These are phyloP conservation scores for Drosophila putrida DNA, from an alignment of 2,888 invertebrate genomes.

Conservation along the genomic window DNA sequence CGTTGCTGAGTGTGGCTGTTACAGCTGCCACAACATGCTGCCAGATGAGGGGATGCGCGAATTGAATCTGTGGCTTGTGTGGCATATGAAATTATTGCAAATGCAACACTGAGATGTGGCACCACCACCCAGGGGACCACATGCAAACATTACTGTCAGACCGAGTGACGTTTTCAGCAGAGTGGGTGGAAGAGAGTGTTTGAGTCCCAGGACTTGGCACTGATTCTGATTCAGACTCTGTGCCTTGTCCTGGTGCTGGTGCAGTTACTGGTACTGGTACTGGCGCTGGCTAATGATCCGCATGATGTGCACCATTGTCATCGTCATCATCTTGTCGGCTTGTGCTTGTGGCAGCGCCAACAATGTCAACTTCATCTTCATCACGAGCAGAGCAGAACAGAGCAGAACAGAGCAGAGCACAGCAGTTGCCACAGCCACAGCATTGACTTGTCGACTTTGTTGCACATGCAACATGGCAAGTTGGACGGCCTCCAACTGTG, in stretches of 20 bases:
- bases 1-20: constrained; percentile 7
- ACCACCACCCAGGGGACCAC: constrained; percentile 26
- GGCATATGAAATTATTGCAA: constrained; percentile 47
- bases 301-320: constrained; percentile 75
- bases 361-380: constrained; percentile 56
- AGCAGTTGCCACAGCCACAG: constrained; percentile 4
- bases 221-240: constrained; percentile 16
- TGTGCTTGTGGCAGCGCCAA: constrained; percentile 51
- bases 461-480: constrained; percentile 58
- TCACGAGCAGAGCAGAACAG: constrained; percentile 32
- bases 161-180: constrained; percentile 31
- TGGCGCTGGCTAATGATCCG: constrained; percentile 74
- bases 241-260: constrained; percentile 17
- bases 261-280: constrained; percentile 13
- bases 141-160: constrained; percentile 49
- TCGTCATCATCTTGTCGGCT: constrained; percentile 49
- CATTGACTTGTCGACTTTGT: constrained; percentile 51
- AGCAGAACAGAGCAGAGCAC: constrained; percentile 8
- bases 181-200: neutral
- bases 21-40: neutral
- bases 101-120: constrained; percentile 23
- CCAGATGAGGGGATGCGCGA: constrained; percentile 11
- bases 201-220: constrained; percentile 36
- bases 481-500: constrained; percentile 69
- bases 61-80: constrained; percentile 40